Percentiles rank a stretch among this genome's conserved stretches.
Evolutionary conservation across 2,113 vertebrate genomes (phyloP).

Genomic region (Atrichornis clamosus): DNA sequence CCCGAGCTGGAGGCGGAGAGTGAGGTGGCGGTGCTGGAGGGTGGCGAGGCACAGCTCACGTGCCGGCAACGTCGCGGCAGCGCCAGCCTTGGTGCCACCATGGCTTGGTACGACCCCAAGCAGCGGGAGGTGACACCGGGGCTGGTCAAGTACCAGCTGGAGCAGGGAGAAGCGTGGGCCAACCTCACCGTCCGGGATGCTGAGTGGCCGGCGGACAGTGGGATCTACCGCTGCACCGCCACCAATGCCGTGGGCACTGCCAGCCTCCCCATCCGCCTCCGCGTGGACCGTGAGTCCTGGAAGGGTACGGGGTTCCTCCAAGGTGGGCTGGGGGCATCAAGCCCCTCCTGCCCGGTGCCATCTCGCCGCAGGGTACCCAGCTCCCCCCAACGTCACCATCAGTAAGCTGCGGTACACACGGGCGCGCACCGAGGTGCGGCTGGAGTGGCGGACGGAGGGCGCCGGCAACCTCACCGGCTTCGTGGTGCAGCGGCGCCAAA

Average conservation of each 20-base stretch:
- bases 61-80: constrained; percentile 70
- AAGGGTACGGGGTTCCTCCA: accelerated
- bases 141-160: constrained; percentile 75
- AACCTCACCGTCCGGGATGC: constrained; percentile 78
- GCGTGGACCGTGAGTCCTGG: constrained; percentile 78
- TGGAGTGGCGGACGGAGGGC: constrained; percentile 79
- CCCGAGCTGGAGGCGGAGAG: constrained; percentile 77
- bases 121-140: constrained; percentile 60
- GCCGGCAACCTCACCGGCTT: constrained; percentile 80
- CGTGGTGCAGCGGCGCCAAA: constrained; percentile 76
- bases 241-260: constrained; percentile 83
- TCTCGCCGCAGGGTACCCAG: constrained; percentile 76
- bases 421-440: constrained; percentile 79
- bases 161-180: constrained; percentile 73
- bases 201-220: constrained; percentile 73
- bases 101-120: constrained; percentile 84
- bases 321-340: not conserved
- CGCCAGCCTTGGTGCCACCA: constrained; percentile 60
- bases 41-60: constrained; percentile 77
- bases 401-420: constrained; percentile 76
- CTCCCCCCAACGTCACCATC: constrained; percentile 86
- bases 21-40: constrained; percentile 79
- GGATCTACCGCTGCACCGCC: constrained; percentile 82
- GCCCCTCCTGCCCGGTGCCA: not conserved
- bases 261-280: constrained; percentile 75